Percentiles rank a stretch among this genome's conserved stretches.
Evolutionary conservation across 2,797 vertebrate species (phyloP).

Genomic region (Esox lucius): DNA sequence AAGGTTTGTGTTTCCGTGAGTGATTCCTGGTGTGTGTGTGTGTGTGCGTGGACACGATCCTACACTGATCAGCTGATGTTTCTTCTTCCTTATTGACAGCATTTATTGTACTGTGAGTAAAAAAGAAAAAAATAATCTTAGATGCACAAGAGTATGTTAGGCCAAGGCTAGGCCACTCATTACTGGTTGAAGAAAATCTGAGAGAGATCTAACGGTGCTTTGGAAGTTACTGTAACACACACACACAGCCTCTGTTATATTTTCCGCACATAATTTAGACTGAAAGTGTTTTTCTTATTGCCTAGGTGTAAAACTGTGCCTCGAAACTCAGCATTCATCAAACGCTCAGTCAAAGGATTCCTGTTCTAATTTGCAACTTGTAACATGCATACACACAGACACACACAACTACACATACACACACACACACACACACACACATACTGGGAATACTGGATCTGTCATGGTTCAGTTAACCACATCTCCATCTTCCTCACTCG

Average conservation of each 20-base stretch:
- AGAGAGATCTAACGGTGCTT: conserved; percentile 46
- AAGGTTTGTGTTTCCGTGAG: neutral
- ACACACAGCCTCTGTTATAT: neutral
- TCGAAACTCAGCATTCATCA: too few species aligned
- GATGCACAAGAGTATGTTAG: conserved; percentile 23
- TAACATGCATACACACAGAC: conserved; percentile 16
- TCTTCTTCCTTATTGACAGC: conserved; percentile 50
- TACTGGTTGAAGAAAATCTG: conserved; percentile 18
- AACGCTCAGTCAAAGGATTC: too few species aligned
- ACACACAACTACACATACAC: too few species aligned
- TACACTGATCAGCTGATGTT: conserved; percentile 40
- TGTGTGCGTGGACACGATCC: conserved; percentile 19
- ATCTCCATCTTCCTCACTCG: neutral
- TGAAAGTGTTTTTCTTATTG: too few species aligned
- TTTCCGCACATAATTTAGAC: conserved; percentile 47
- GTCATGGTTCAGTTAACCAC: neutral
- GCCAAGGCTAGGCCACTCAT: conserved; percentile 39
- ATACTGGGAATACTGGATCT: neutral
- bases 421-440: conserved; percentile 25
- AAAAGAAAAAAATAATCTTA: too few species aligned
- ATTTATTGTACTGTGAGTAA: conserved; percentile 48
- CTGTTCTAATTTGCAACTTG: too few species aligned
- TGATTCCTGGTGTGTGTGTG: conserved; percentile 3
- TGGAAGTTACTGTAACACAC: conserved; percentile 47
- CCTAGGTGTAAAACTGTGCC: too few species aligned